Evolutionary conservation across 2,113 vertebrate species (phyloP).

Genomic region (Sterna hirundo): DNA sequence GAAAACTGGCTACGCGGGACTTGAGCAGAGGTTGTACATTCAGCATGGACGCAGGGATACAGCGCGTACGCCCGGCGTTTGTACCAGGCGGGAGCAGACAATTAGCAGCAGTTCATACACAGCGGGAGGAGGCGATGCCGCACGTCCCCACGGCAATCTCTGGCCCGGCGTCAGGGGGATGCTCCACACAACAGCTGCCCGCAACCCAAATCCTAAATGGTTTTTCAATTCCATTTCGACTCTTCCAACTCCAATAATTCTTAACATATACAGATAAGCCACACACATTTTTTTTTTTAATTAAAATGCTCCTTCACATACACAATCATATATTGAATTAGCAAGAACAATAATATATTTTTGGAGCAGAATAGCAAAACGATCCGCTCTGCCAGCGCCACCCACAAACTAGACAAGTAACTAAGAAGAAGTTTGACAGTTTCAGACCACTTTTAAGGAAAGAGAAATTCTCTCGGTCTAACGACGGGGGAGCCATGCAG

Average conservation of each 20-base stretch:
- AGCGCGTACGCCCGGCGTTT: rapidly evolving
- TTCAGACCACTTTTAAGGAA: background rate
- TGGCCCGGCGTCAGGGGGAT: background rate
- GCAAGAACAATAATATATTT: conserved; percentile 31
- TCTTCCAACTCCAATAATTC: background rate
- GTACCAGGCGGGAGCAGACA: background rate
- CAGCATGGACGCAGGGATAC: background rate
- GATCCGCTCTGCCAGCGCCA: conserved; percentile 38
- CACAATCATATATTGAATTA: conserved; percentile 50
- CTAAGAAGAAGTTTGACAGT: conserved; percentile 14
- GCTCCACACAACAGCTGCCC: background rate
- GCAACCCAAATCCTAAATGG: background rate
- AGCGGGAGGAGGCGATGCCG: rapidly evolving
- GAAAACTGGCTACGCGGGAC: background rate
- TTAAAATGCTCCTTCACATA: conserved; percentile 56
- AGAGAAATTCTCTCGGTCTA: background rate
- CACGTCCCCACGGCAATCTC: background rate
- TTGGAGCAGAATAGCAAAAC: conserved; percentile 3
- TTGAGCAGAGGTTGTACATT: background rate
- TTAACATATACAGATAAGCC: conserved; percentile 49
- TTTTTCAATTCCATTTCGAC: background rate
- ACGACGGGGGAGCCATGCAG: conserved; percentile 9
- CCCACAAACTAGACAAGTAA: conserved; percentile 34
- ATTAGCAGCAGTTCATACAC: background rate
- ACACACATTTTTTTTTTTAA: background rate